Conservation (phyloP, 2,797 vertebrate genomes). For the Coregonus sp. region DNA sequence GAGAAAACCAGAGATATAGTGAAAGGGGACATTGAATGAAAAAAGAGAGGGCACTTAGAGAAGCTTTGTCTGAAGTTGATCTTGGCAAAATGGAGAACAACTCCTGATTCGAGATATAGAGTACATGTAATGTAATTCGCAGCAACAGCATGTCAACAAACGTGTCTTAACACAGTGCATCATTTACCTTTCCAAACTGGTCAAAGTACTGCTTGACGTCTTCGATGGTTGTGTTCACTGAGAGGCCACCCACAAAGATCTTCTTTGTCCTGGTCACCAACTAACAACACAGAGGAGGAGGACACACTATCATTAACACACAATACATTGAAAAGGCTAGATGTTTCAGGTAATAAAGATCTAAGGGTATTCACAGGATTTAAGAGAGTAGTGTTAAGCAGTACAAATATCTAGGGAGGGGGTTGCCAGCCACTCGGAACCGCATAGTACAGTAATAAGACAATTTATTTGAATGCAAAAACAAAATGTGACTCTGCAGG, state of each 20-base stretch:
- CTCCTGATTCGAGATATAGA: no score
- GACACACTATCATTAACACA: constrained; percentile 20
- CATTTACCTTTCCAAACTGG: constrained; percentile 91
- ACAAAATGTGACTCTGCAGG: no score
- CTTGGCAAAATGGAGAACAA: not conserved
- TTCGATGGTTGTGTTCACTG: constrained; percentile 94
- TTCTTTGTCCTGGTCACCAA: constrained; percentile 98
- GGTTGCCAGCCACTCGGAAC: no score
- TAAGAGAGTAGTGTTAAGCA: no score
- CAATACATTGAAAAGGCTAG: not conserved
- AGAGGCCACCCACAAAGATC: constrained; percentile 95
- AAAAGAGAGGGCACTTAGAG: not conserved
- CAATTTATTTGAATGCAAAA: no score
- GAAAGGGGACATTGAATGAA: not conserved
- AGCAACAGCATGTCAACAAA: not conserved
- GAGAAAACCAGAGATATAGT: no score
- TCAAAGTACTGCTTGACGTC: constrained; percentile 97
- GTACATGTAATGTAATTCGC: not conserved
- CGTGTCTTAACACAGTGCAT: not conserved
- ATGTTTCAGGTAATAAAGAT: not conserved
- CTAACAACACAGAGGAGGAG: constrained; percentile 70
- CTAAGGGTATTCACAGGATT: no score
- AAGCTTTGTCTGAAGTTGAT: constrained; percentile 1
- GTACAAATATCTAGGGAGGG: no score
- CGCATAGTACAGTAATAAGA: no score